Evolutionary conservation across 2,113 vertebrate species (phyloP).

Genomic region (Alosa alosa): DNA sequence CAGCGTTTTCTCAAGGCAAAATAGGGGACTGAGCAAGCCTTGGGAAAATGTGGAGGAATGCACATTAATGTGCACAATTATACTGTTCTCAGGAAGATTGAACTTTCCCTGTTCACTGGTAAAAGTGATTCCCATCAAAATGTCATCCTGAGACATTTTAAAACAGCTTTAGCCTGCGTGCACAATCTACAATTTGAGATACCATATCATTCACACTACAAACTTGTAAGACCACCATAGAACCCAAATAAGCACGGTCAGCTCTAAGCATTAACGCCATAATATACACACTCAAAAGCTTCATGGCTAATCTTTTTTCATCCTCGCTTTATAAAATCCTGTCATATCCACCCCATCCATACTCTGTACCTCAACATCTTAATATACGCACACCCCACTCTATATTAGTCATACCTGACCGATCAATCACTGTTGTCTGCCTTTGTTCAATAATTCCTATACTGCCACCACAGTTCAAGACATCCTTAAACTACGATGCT

Average conservation of each 20-base stretch:
- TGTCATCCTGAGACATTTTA: neutral
- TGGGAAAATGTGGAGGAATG: conserved; percentile 68
- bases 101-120: neutral
- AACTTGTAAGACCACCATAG: neutral
- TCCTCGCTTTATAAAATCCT: neutral
- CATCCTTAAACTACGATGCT: no score
- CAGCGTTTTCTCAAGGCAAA: conserved; percentile 74
- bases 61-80: conserved; percentile 46
- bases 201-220: neutral
- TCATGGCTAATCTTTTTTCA: neutral
- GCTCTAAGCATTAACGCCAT: neutral
- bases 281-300: neutral
- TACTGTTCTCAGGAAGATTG: conserved; percentile 50
- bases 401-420: neutral
- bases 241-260: neutral
- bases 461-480: neutral
- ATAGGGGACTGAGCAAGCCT: conserved; percentile 64
- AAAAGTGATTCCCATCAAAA: neutral
- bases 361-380: neutral
- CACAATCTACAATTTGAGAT: neutral
- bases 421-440: neutral
- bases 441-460: neutral
- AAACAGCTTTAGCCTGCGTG: neutral
- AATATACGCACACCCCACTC: neutral
- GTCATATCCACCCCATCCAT: neutral